phyloP scores from a whole-genome alignment of 2,113 vertebrate genomes.

The Semicossyphus pulcher region DNA sequence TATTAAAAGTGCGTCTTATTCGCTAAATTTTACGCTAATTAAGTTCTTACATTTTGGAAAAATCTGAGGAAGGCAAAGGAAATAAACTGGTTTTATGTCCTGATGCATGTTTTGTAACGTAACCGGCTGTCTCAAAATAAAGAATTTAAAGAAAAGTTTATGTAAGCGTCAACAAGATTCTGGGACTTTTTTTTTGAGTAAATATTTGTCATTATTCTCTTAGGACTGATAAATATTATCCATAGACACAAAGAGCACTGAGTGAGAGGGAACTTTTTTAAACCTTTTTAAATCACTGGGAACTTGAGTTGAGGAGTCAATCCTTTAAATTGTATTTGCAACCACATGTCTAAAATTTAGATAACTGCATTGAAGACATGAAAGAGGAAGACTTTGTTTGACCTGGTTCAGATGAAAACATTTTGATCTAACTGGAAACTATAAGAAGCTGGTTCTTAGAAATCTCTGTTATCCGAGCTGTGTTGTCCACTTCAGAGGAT shows the following conservation, averaged over 20 bases:
- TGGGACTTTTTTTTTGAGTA: no score
- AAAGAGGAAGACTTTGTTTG: neutral
- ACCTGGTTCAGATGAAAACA: neutral
- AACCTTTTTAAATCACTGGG: neutral
- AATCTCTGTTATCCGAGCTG: constrained; percentile 5
- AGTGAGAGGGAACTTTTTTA: neutral
- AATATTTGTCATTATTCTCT: neutral
- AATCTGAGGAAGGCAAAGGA: neutral
- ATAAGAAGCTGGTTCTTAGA: neutral
- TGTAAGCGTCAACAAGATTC: neutral
- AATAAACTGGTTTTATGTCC: no score
- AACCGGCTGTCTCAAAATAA: no score
- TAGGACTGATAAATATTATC: neutral
- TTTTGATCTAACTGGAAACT: neutral
- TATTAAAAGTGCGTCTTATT: no score
- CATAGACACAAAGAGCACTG: neutral
- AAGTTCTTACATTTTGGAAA: neutral
- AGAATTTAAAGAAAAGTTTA: no score
- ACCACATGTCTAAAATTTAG: neutral
- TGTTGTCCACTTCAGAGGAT: neutral
- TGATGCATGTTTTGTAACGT: no score
- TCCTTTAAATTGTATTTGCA: neutral
- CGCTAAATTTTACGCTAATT: neutral
- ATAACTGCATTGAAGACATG: neutral
- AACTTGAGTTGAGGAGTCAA: neutral